Percentiles rank a stretch among this genome's conserved stretches.
These are phyloP conservation scores for Drosophila trapezifrons DNA, from an alignment of 1,140 invertebrate species.

Conservation along the genomic window DNA sequence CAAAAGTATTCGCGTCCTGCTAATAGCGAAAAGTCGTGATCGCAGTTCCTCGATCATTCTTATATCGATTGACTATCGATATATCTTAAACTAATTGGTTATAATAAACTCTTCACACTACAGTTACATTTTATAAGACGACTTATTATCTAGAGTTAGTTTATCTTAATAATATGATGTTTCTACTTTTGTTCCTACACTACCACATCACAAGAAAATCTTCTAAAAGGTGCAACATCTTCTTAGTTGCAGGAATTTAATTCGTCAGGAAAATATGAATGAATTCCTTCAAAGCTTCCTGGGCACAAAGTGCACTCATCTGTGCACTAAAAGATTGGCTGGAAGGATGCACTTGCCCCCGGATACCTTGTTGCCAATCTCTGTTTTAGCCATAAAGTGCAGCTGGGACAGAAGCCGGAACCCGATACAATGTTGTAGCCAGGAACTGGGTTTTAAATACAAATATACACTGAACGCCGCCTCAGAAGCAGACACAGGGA, in stretches of 20 bases:
- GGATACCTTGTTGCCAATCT: slow-evolving; percentile 26
- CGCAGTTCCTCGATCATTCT: too few relatives aligned
- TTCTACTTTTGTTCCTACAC: too few relatives aligned
- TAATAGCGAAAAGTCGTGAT: too few relatives aligned
- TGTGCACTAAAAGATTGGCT: not conserved
- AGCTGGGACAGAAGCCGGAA: slow-evolving; percentile 1
- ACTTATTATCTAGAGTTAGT: too few relatives aligned
- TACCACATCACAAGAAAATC: not conserved
- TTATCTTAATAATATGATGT: too few relatives aligned
- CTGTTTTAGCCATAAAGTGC: slow-evolving; percentile 8
- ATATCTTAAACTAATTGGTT: too few relatives aligned
- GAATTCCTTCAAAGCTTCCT: too few relatives aligned
- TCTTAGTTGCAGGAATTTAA: not conserved
- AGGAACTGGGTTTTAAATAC: not conserved
- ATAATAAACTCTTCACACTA: too few relatives aligned
- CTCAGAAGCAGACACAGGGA: not conserved
- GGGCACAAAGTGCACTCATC: not conserved
- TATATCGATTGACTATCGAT: too few relatives aligned
- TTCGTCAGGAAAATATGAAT: not conserved
- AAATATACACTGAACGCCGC: not conserved
- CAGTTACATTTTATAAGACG: too few relatives aligned
- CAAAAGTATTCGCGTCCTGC: too few relatives aligned
- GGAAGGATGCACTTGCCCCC: not conserved
- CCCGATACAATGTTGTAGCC: slow-evolving; percentile 23
- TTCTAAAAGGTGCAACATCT: too few relatives aligned